These are phyloP conservation scores for Tetranychus piercei DNA, from an alignment of 2,888 invertebrate genomes.

Conservation along the genomic window DNA sequence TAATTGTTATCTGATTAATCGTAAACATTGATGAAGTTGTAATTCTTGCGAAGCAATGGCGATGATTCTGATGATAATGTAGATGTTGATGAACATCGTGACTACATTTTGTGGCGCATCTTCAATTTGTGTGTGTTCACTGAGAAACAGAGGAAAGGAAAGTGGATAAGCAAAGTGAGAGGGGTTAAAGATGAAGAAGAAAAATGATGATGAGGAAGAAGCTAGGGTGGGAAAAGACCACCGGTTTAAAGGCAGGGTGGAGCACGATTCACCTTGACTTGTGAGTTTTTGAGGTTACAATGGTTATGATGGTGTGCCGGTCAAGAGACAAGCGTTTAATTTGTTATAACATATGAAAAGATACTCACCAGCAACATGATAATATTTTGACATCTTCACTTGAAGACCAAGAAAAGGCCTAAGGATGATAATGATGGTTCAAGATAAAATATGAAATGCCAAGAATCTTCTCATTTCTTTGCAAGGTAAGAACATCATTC, in stretches of 20 bases:
- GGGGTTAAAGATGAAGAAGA: neutral
- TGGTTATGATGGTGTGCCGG: neutral
- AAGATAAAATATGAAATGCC: neutral
- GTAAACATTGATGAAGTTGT: too few species aligned
- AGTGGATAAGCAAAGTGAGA: too few species aligned
- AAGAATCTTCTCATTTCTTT: neutral
- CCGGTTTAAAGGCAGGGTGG: slow-evolving; percentile 1
- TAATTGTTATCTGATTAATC: too few species aligned
- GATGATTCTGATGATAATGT: neutral
- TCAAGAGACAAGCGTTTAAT: neutral
- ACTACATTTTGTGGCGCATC: too few species aligned
- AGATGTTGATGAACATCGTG: neutral
- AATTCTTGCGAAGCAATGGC: neutral
- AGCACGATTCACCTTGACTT: neutral
- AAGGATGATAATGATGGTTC: too few species aligned
- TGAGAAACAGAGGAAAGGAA: too few species aligned
- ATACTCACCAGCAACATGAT: neutral
- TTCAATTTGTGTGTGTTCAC: too few species aligned
- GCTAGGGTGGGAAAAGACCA: neutral
- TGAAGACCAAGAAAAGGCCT: too few species aligned
- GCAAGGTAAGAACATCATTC: neutral
- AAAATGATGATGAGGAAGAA: neutral
- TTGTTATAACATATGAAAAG: neutral
- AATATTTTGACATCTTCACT: neutral
- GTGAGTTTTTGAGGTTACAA: neutral